A percentile compares a stretch with the other conserved stretches of the same genome.
Evolutionary conservation across 1,140 invertebrate species (phyloP).

Genomic region (Drosophila prosaltans): DNA sequence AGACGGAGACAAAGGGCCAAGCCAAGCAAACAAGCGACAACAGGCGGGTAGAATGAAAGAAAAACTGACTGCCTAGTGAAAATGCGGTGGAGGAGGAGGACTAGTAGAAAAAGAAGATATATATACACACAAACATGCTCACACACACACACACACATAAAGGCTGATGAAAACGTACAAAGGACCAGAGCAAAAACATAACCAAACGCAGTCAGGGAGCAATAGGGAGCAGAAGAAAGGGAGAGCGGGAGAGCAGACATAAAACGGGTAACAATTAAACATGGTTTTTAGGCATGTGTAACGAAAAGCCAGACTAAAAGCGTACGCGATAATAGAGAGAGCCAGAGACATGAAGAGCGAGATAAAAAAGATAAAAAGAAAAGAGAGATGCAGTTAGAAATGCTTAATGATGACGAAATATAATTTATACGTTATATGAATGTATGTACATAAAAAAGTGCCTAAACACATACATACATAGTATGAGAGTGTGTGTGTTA

Average conservation of each 20-base stretch:
- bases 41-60: slow-evolving; percentile 7
- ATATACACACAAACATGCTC: neutral
- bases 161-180: neutral
- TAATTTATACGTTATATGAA: neutral
- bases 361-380: neutral
- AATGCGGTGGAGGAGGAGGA: neutral
- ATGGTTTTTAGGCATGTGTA: slow-evolving; percentile 43
- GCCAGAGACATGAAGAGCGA: neutral
- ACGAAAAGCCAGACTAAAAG: neutral
- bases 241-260: neutral
- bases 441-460: too few species aligned
- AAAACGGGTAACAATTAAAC: slow-evolving; percentile 56
- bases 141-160: too few species aligned
- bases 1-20: slow-evolving; percentile 60
- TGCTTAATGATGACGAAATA: neutral
- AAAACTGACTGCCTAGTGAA: neutral
- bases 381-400: slow-evolving; percentile 3
- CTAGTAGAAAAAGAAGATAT: neutral
- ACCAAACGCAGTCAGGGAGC: neutral
- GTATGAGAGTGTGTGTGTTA: too few species aligned
- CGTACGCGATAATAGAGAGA: neutral
- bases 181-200: neutral
- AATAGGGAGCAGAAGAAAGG: neutral
- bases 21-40: slow-evolving; percentile 44
- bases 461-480: too few species aligned